These are phyloP conservation scores for Ophion costatus DNA, from an alignment of 2,888 invertebrate species.

Conservation along the genomic window DNA sequence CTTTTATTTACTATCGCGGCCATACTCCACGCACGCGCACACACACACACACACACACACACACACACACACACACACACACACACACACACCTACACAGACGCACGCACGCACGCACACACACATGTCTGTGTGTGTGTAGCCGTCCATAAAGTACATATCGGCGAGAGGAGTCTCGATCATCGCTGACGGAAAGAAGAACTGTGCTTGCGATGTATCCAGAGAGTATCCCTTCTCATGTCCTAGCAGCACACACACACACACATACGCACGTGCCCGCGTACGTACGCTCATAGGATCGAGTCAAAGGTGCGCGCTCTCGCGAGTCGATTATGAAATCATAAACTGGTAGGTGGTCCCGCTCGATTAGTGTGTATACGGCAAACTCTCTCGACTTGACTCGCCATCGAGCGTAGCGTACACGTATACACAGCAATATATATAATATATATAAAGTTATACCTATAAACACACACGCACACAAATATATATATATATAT, in stretches of 20 bases:
- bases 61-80: neutral
- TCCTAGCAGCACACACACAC: constrained; percentile 68
- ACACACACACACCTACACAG: neutral
- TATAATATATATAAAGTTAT: too few relatives aligned
- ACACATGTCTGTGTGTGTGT: neutral
- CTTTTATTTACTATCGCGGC: neutral
- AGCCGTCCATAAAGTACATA: neutral
- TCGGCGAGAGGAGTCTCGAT: constrained; percentile 20
- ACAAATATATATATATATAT: too few relatives aligned
- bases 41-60: too few relatives aligned
- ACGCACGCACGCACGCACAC: neutral
- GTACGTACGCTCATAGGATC: constrained; percentile 57
- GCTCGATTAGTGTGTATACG: constrained; percentile 71
- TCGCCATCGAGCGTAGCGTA: constrained; percentile 32
- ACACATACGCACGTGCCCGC: constrained; percentile 48
- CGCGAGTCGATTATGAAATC: constrained; percentile 78
- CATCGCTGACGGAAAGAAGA: constrained; percentile 46
- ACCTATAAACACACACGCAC: too few relatives aligned
- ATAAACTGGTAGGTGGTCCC: constrained; percentile 77
- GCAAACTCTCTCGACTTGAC: constrained; percentile 43
- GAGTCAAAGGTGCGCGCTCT: constrained; percentile 52
- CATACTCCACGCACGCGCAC: neutral
- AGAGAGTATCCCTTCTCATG: constrained; percentile 44
- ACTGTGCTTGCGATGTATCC: constrained; percentile 13
- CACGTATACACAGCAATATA: neutral